phyloP scores from a whole-genome alignment of 2,797 vertebrate species.

The Megalops cyprinoides region DNA sequence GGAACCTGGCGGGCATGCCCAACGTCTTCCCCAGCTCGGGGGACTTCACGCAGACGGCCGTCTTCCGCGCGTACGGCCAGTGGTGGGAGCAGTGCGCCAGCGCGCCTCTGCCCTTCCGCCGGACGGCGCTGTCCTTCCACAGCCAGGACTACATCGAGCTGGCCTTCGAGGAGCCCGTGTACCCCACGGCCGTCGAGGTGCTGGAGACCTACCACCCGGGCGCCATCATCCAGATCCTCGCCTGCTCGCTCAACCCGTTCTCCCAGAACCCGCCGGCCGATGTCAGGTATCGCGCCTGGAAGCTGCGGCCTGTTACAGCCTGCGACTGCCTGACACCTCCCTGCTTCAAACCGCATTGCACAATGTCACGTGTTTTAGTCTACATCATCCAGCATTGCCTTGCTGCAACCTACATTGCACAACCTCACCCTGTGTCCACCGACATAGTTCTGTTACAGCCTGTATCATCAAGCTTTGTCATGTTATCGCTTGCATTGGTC shows the following conservation, averaged over 20 bases:
- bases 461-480: too few species aligned
- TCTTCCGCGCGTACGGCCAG: slow-evolving; percentile 91
- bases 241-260: slow-evolving; percentile 95
- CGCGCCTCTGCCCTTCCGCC: slow-evolving; percentile 79
- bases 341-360: not conserved
- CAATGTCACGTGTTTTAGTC: not conserved
- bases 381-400: not conserved
- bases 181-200: slow-evolving; percentile 93
- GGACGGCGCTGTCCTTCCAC: slow-evolving; percentile 83
- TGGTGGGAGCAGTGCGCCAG: slow-evolving; percentile 95
- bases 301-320: not conserved
- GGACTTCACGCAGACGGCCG: slow-evolving; percentile 96
- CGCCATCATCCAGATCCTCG: slow-evolving; percentile 91
- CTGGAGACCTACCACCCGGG: slow-evolving; percentile 98
- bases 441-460: too few species aligned
- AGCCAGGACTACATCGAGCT: slow-evolving; percentile 96
- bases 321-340: not conserved
- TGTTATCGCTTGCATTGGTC: not conserved
- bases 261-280: slow-evolving; percentile 88
- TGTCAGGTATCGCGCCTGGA: slow-evolving; percentile 80
- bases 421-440: too few species aligned
- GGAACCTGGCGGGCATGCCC: slow-evolving; percentile 93
- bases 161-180: slow-evolving; percentile 93
- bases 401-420: not conserved
- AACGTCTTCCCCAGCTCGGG: slow-evolving; percentile 97